These are phyloP conservation scores for Matsumurasca onukii DNA, from an alignment of 1,140 invertebrate genomes.

Conservation along the genomic window DNA sequence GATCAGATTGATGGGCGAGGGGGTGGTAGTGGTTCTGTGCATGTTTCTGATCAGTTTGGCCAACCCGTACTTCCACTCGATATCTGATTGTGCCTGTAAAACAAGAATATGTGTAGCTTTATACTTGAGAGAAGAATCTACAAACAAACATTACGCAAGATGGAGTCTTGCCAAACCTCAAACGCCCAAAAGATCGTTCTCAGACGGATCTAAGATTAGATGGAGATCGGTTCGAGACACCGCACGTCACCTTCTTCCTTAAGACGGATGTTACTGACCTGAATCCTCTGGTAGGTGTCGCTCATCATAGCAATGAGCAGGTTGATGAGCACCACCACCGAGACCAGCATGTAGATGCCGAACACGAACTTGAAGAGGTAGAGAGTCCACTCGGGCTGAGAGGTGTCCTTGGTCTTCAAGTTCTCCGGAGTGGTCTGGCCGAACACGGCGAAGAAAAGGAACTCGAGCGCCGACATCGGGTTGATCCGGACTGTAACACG, in stretches of 20 bases:
- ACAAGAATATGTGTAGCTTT: not conserved
- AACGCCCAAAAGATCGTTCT: too few species aligned
- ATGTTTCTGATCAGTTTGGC: conserved; percentile 98
- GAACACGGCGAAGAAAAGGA: conserved; percentile 98
- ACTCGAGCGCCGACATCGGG: conserved; percentile 89
- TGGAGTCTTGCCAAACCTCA: too few species aligned
- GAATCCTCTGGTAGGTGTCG: conserved; percentile 98
- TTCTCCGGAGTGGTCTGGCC: conserved; percentile 90
- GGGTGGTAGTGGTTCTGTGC: conserved; percentile 96
- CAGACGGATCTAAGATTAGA: too few species aligned
- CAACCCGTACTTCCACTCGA: conserved; percentile 99
- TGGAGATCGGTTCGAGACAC: too few species aligned
- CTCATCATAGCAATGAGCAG: conserved; percentile 99
- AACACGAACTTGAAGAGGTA: conserved; percentile 80
- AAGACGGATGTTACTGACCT: conserved; percentile 57
- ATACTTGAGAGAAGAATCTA: too few species aligned
- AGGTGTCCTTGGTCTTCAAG: conserved; percentile 57
- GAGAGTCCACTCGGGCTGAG: conserved; percentile 72
- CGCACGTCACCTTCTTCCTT: too few species aligned
- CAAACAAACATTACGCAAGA: too few species aligned
- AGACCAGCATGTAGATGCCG: conserved; percentile 97
- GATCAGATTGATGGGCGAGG: conserved; percentile 94
- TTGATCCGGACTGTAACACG: conserved; percentile 78
- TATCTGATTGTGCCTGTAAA: conserved; percentile 94
- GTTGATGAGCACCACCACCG: conserved; percentile 98